Conservation (phyloP, 1,140 invertebrate genomes). For the Solenopsis invicta region DNA sequence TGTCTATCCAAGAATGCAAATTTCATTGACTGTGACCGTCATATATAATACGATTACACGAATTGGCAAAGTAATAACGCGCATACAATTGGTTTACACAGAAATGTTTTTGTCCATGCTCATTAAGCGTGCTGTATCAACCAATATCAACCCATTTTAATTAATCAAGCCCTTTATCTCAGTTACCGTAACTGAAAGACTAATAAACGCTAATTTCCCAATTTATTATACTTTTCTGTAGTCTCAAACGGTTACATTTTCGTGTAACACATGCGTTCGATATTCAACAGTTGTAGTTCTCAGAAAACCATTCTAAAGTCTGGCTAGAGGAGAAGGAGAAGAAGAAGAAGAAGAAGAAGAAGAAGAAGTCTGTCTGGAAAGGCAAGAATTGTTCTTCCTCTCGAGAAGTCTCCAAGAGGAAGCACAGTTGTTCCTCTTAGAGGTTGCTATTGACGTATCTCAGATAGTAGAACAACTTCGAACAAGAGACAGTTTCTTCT, state of each 20-base stretch:
- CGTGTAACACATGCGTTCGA: not conserved
- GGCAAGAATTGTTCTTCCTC: conserved; percentile 36
- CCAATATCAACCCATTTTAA: conserved; percentile 30
- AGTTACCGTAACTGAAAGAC: not conserved
- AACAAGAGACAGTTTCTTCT: conserved; percentile 24
- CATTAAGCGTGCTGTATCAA: not conserved
- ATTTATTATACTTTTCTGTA: not conserved
- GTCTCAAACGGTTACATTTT: not conserved
- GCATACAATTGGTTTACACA: not conserved
- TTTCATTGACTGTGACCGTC: not conserved
- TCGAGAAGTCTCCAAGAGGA: conserved; percentile 34
- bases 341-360: conserved; percentile 13
- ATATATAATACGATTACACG: conserved; percentile 40
- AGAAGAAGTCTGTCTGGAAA: conserved; percentile 22
- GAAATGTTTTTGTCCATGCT: conserved; percentile 11
- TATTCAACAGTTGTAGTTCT: conserved; percentile 35
- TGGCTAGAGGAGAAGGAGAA: conserved; percentile 18
- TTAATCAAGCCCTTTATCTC: not conserved
- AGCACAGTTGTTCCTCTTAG: conserved; percentile 30
- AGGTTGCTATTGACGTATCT: conserved; percentile 50
- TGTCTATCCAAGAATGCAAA: conserved; percentile 45
- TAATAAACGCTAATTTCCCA: conserved; percentile 1
- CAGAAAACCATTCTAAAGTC: conserved; percentile 31
- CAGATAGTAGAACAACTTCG: conserved; percentile 49
- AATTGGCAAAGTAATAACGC: conserved; percentile 43